phyloP scores from a whole-genome alignment of 2,888 invertebrate species.

The Athrips mouffetella region DNA sequence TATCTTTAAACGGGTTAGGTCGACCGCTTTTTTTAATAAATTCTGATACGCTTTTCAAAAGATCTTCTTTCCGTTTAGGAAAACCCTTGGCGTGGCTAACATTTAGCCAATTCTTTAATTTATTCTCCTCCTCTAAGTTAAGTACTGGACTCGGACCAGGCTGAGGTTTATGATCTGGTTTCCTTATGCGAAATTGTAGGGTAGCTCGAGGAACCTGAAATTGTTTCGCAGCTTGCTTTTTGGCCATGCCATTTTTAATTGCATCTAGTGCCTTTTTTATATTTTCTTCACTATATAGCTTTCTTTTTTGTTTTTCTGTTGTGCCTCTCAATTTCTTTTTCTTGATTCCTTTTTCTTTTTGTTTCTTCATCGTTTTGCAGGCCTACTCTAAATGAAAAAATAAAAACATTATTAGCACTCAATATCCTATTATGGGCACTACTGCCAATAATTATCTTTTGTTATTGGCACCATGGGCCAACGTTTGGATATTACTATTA shows the following conservation, averaged over 20 bases:
- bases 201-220: slow-evolving; percentile 23
- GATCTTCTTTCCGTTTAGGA: slow-evolving; percentile 31
- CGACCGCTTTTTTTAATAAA: slow-evolving; percentile 25
- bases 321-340: no score
- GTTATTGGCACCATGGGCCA: no score
- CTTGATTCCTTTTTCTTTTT: no score
- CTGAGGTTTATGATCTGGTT: not conserved
- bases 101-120: not conserved
- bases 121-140: slow-evolving; percentile 15
- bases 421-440: no score
- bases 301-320: no score
- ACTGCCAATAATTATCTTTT: no score
- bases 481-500: no score
- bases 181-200: slow-evolving; percentile 19
- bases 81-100: slow-evolving; percentile 36
- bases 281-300: slow-evolving; percentile 18
- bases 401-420: no score
- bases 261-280: slow-evolving; percentile 20
- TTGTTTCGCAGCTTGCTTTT: slow-evolving; percentile 21
- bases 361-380: no score
- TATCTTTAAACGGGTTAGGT: slow-evolving; percentile 29
- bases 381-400: no score
- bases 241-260: slow-evolving; percentile 21
- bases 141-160: slow-evolving; percentile 19
- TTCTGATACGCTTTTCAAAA: slow-evolving; percentile 30